These are phyloP conservation scores for Holotrichia oblita DNA, from an alignment of 1,140 invertebrate genomes.

Conservation along the genomic window DNA sequence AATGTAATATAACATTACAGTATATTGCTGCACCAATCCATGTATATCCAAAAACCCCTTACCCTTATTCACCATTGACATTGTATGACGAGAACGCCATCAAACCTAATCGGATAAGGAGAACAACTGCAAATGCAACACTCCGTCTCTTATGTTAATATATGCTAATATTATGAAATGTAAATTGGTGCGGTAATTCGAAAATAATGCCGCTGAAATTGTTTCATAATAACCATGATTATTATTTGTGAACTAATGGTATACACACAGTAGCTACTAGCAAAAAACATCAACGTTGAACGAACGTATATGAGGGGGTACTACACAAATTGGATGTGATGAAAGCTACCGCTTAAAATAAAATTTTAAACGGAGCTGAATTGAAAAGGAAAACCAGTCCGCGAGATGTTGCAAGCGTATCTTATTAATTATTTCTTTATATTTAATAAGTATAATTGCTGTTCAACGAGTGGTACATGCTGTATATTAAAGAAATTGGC, in stretches of 20 bases:
- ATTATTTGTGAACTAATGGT: constrained; percentile 12
- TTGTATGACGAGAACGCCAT: too few relatives aligned
- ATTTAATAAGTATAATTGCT: constrained; percentile 30
- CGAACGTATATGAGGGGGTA: neutral
- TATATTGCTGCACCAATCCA: too few relatives aligned
- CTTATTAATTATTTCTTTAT: constrained; percentile 26
- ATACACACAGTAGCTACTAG: neutral
- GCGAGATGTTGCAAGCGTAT: neutral
- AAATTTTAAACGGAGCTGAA: neutral
- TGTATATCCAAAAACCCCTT: too few relatives aligned
- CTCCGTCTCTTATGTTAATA: constrained; percentile 17
- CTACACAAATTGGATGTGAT: neutral
- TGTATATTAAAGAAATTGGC: neutral
- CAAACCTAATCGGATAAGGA: neutral
- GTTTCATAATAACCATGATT: constrained; percentile 34
- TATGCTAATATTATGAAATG: constrained; percentile 30
- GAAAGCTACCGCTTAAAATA: neutral
- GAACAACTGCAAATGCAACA: neutral
- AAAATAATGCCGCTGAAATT: constrained; percentile 28
- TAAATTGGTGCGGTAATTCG: constrained; percentile 25
- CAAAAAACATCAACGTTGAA: neutral
- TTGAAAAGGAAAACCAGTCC: neutral
- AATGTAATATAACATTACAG: too few relatives aligned
- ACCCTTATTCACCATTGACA: too few relatives aligned
- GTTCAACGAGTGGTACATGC: neutral